Conservation (phyloP, 1,140 invertebrate genomes). For the Zaprionus nigranus region DNA sequence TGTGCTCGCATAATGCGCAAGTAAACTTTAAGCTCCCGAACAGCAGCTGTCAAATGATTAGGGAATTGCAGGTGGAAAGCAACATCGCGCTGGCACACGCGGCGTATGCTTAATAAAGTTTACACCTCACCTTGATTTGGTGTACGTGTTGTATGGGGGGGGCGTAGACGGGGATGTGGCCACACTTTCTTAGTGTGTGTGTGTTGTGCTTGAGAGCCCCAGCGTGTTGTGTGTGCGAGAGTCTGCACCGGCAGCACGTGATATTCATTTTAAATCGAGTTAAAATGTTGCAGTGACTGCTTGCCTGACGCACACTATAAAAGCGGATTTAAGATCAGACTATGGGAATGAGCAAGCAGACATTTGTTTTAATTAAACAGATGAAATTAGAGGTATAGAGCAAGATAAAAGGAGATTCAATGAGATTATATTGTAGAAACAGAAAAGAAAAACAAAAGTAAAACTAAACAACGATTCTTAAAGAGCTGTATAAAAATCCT, state of each 20-base stretch:
- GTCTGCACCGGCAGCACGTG: conserved; percentile 49
- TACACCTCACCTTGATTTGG: conserved; percentile 66
- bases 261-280: conserved; percentile 59
- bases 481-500: too few relatives aligned
- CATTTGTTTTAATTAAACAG: conserved; percentile 2
- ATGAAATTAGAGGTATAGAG: background rate
- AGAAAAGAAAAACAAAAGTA: background rate
- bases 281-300: conserved; percentile 13
- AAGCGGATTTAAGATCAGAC: conserved; percentile 2
- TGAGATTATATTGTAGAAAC: too few relatives aligned
- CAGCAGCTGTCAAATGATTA: conserved; percentile 74
- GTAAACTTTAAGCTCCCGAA: conserved; percentile 64
- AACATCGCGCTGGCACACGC: conserved; percentile 20
- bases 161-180: conserved; percentile 5
- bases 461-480: background rate
- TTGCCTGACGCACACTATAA: conserved; percentile 4
- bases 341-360: background rate
- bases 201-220: background rate
- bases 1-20: conserved; percentile 42
- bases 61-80: conserved; percentile 33
- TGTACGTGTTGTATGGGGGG: conserved; percentile 28
- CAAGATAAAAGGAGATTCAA: background rate
- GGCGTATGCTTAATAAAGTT: conserved; percentile 72
- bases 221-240: conserved; percentile 7
- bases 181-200: background rate